These are phyloP conservation scores for Agriotes lineatus DNA, from an alignment of 2,888 invertebrate species.

Conservation along the genomic window DNA sequence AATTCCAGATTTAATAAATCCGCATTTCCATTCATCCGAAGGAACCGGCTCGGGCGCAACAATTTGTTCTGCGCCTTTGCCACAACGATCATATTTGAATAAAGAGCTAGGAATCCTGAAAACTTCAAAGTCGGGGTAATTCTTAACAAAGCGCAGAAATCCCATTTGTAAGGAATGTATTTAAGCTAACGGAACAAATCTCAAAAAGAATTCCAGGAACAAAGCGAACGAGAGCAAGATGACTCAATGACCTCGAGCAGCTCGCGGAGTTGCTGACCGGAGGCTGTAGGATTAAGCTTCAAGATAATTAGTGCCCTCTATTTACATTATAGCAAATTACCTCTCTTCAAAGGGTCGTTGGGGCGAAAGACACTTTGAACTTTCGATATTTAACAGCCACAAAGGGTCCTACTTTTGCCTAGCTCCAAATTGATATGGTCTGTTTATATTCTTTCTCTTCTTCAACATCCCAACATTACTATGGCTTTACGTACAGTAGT, in stretches of 20 bases:
- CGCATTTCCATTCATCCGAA: not conserved
- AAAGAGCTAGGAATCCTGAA: slow-evolving; percentile 11
- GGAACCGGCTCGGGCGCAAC: not conserved
- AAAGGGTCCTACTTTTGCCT: not conserved
- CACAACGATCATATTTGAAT: slow-evolving; percentile 12
- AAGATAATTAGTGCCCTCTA: slow-evolving; percentile 35
- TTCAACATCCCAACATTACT: too few species aligned
- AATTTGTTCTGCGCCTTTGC: slow-evolving; percentile 1
- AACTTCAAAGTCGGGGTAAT: slow-evolving; percentile 24
- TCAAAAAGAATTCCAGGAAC: slow-evolving; percentile 17
- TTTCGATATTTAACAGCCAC: slow-evolving; percentile 28
- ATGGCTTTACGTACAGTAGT: too few species aligned
- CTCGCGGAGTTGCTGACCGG: slow-evolving; percentile 30
- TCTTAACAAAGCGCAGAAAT: slow-evolving; percentile 18
- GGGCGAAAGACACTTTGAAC: slow-evolving; percentile 27
- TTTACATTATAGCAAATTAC: slow-evolving; percentile 38
- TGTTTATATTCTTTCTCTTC: too few species aligned
- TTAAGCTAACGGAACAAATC: slow-evolving; percentile 30
- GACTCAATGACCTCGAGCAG: slow-evolving; percentile 26
- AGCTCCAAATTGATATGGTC: not conserved
- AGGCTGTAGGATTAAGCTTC: slow-evolving; percentile 26
- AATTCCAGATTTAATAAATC: slow-evolving; percentile 3
- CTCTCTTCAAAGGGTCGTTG: slow-evolving; percentile 22
- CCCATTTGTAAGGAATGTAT: slow-evolving; percentile 26
- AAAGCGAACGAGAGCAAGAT: slow-evolving; percentile 19